These are phyloP conservation scores for Loxodonta africana DNA, from an alignment of 2,113 vertebrate genomes.

Conservation along the genomic window DNA sequence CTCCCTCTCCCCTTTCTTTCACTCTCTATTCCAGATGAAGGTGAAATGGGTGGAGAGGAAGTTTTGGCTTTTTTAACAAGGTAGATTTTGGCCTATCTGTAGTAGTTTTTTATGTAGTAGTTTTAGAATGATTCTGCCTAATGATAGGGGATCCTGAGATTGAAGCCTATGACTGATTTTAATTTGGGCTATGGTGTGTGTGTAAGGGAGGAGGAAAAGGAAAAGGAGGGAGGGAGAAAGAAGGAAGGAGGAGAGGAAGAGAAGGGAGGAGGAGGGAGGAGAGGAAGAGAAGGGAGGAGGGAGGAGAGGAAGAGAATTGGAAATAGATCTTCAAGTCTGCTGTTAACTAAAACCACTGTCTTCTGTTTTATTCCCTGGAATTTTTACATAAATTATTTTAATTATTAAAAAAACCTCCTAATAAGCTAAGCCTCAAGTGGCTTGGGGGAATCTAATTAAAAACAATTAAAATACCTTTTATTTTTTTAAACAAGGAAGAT, in stretches of 20 bases:
- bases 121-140: not conserved
- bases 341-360: not conserved
- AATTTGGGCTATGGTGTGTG: too few relatives aligned
- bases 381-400: not conserved
- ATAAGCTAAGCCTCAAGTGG: not conserved
- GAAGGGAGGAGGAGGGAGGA: too few relatives aligned
- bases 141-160: not conserved
- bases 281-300: too few relatives aligned
- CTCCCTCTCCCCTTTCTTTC: not conserved
- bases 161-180: not conserved
- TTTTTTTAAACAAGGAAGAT: constrained; percentile 57
- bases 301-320: not conserved
- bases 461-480: not conserved
- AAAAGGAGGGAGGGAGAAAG: too few relatives aligned
- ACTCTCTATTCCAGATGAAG: not conserved
- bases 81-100: not conserved
- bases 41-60: not conserved
- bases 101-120: not conserved
- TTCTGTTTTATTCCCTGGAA: not conserved
- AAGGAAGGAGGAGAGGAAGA: too few relatives aligned
- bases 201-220: too few relatives aligned
- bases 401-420: not conserved
- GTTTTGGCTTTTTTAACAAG: not conserved
- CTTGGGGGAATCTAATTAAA: not conserved
- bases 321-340: not conserved